phyloP scores from a whole-genome alignment of 2,113 vertebrate genomes.

The Axis porcinus region DNA sequence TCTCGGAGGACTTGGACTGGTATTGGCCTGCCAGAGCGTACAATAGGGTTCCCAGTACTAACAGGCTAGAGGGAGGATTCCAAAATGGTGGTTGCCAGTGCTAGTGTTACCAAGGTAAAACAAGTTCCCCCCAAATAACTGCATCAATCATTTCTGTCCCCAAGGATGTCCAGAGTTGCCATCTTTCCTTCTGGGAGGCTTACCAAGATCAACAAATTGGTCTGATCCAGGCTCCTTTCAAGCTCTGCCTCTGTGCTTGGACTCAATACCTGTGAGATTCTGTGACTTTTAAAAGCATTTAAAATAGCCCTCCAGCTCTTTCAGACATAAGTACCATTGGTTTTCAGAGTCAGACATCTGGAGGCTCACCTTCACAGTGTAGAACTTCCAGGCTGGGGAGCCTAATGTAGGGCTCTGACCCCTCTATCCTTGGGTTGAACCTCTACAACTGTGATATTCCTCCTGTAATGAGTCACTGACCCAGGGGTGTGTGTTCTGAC shows the following conservation, averaged over 20 bases:
- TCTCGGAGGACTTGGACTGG: neutral
- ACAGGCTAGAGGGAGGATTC: neutral
- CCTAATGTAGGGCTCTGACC: neutral
- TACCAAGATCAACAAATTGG: neutral
- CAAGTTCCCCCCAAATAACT: neutral
- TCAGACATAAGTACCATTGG: fast-evolving
- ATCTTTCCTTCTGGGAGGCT: neutral
- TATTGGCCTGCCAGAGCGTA: neutral
- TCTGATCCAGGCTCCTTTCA: neutral
- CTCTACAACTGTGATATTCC: neutral
- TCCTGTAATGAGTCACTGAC: neutral
- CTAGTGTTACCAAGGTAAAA: neutral
- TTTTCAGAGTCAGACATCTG: neutral
- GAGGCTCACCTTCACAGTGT: neutral
- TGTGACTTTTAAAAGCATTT: neutral
- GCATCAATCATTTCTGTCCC: neutral
- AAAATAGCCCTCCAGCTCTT: neutral
- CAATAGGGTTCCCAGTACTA: neutral
- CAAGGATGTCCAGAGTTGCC: neutral
- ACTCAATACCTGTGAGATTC: neutral
- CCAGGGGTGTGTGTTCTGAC: neutral
- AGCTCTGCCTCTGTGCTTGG: neutral
- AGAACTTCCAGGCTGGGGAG: neutral
- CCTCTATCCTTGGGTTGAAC: neutral
- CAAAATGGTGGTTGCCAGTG: neutral